Base-by-base conservation (phyloP, 2,797 vertebrate species). In the Erethizon dorsatum region DNA sequence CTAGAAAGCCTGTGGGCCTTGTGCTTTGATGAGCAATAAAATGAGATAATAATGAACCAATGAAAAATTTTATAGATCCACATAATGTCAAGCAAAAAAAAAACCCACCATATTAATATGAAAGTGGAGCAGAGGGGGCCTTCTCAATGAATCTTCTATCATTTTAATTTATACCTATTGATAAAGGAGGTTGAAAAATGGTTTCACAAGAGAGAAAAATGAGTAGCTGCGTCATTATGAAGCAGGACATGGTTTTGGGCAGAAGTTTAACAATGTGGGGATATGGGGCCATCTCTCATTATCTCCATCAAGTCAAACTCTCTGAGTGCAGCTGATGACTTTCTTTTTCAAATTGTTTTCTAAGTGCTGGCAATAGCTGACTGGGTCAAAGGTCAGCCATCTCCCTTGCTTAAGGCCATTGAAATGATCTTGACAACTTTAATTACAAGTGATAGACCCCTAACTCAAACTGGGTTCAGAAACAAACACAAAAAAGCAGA, bases 281-380 rank as follows among this genome's bases (percentile, higher is more conserved):
- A 85, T 73, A 50, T 33, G 20, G 4, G 52, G 26, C 22, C 17
- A 37, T 57, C 17, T 77, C 37, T 95, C 41, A 8, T 91, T 87
- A 67, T 54, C 59, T 56, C 78, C 79, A 45, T 57, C 31, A 67
- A 14, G 88, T 86, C 65, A 73, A 75, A 79, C 20, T 75, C 67
- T 86, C 20, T 73, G 67, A 87, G 24, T 84, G 56, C 56, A 88
- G 59, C 59, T 92, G 88, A 90, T 78, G 50, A 96, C 24, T 20
- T 83, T 73, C 59, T 75, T 83, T 94, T 96, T 78, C 67, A 93
- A 84, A 84, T 52, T 80, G 52, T 63, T 91, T 96, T 89, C 63
- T 88, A 73, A 91, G 52, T 37, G 5, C 77, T 88, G 45, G 14
- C 52, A 95, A 33, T 50, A 78, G 33, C 71, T 75, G 47, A 75